phyloP scores from a whole-genome alignment of 1,140 invertebrate species.

The honey bee (Apis mellifera) region DNA sequence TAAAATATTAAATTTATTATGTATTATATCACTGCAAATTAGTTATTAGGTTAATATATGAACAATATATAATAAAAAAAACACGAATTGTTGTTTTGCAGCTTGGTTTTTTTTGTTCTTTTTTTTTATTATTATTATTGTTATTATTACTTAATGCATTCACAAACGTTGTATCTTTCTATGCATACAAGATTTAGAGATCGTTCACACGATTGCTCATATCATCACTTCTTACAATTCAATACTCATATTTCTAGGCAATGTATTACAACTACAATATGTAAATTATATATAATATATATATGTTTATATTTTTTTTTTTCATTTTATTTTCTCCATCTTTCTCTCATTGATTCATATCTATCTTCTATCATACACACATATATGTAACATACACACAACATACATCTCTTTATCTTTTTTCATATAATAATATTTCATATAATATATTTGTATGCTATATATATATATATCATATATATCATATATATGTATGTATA shows the following conservation, averaged over 20 bases:
- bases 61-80: neutral
- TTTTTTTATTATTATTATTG: slow-evolving; percentile 61
- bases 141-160: slow-evolving; percentile 72
- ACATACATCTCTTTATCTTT: neutral
- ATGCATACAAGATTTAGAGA: slow-evolving; percentile 71
- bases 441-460: slow-evolving; percentile 1
- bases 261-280: slow-evolving; percentile 35
- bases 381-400: neutral
- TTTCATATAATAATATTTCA: neutral
- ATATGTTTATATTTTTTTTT: slow-evolving; percentile 34
- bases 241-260: slow-evolving; percentile 8
- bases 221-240: slow-evolving; percentile 19
- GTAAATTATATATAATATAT: slow-evolving; percentile 44
- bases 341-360: neutral
- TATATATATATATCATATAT: slow-evolving; percentile 26
- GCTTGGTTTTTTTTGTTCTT: slow-evolving; percentile 26
- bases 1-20: neutral
- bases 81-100: slow-evolving; percentile 3
- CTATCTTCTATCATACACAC: neutral
- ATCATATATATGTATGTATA: neutral
- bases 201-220: slow-evolving; percentile 70
- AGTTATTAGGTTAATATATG: neutral
- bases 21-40: neutral
- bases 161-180: slow-evolving; percentile 77
- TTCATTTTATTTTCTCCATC: slow-evolving; percentile 13